Percentiles rank a stretch among this genome's conserved stretches.
Conservation (phyloP, 1,140 invertebrate genomes). For the Pogonomyrmex californicus region DNA sequence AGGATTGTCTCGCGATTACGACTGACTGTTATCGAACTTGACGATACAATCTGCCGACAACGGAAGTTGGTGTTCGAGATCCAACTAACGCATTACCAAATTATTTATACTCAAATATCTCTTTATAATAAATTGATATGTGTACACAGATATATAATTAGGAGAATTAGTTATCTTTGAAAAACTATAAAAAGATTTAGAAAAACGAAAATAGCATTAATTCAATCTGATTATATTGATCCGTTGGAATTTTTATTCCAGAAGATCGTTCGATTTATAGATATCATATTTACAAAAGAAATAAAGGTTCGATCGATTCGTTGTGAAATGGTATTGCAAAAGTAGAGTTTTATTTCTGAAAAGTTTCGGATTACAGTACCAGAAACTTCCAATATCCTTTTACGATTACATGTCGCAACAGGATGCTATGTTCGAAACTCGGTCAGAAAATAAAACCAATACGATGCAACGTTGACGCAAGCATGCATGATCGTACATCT, state of each 20-base stretch:
- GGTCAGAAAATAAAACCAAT: conserved; percentile 56
- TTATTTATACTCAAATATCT: neutral
- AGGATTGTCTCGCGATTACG: conserved; percentile 63
- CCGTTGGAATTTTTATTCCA: neutral
- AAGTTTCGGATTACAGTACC: conserved; percentile 59
- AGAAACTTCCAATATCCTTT: conserved; percentile 61
- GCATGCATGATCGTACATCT: conserved; percentile 13
- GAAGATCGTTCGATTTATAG: neutral
- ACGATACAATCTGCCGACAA: conserved; percentile 24
- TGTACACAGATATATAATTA: no score
- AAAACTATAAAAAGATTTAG: neutral
- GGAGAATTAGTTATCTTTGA: neutral
- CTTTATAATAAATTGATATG: neutral
- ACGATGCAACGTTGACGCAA: conserved; percentile 39
- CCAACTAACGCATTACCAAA: neutral
- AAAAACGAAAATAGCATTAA: neutral
- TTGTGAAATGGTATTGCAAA: neutral
- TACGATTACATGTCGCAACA: conserved; percentile 63
- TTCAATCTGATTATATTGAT: neutral
- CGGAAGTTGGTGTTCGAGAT: neutral
- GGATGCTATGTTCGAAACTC: conserved; percentile 57
- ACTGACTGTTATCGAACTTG: conserved; percentile 26
- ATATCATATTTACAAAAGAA: conserved; percentile 33
- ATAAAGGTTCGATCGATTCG: conserved; percentile 7
- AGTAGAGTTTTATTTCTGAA: conserved; percentile 48